Percentiles rank a stretch among this genome's conserved stretches.
Evolutionary conservation across 2,797 vertebrate genomes (phyloP).

Genomic region (Spheniscus humboldti): DNA sequence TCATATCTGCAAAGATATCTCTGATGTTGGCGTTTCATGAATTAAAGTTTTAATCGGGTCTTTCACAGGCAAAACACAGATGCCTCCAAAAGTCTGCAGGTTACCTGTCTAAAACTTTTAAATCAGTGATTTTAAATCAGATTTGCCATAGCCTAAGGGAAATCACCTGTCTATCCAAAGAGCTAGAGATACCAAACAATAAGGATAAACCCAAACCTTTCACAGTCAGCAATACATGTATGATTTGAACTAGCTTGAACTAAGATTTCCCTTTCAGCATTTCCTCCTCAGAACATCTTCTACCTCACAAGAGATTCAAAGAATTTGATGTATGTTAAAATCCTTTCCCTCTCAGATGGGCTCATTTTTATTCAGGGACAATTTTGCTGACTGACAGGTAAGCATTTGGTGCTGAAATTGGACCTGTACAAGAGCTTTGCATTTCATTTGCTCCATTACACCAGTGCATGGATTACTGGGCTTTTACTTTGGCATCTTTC

Average conservation of each 20-base stretch:
- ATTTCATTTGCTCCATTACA: slow-evolving; percentile 88
- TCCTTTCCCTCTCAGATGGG: slow-evolving; percentile 72
- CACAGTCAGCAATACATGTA: slow-evolving; percentile 44
- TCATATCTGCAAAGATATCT: not conserved
- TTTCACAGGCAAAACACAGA: slow-evolving; percentile 41
- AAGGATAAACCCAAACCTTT: slow-evolving; percentile 58
- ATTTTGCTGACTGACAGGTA: slow-evolving; percentile 85
- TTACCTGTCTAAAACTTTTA: slow-evolving; percentile 61
- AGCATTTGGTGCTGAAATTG: slow-evolving; percentile 79
- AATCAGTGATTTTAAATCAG: slow-evolving; percentile 15
- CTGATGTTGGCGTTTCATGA: slow-evolving; percentile 18
- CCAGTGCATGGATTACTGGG: slow-evolving; percentile 82
- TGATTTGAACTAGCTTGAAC: slow-evolving; percentile 60
- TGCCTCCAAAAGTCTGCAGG: slow-evolving; percentile 30
- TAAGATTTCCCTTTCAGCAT: slow-evolving; percentile 67
- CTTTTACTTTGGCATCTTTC: slow-evolving; percentile 78
- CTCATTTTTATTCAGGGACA: slow-evolving; percentile 81
- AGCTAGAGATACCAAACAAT: slow-evolving; percentile 52
- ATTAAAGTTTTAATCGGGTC: slow-evolving; percentile 62
- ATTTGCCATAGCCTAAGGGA: not conserved
- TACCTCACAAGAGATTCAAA: slow-evolving; percentile 73
- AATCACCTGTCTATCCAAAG: slow-evolving; percentile 34
- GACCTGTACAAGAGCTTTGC: slow-evolving; percentile 80
- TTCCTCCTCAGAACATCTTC: slow-evolving; percentile 63
- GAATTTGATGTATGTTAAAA: slow-evolving; percentile 89